These are phyloP conservation scores for Ctenoplectra terminalis DNA, from an alignment of 1,140 invertebrate species.

Conservation along the genomic window DNA sequence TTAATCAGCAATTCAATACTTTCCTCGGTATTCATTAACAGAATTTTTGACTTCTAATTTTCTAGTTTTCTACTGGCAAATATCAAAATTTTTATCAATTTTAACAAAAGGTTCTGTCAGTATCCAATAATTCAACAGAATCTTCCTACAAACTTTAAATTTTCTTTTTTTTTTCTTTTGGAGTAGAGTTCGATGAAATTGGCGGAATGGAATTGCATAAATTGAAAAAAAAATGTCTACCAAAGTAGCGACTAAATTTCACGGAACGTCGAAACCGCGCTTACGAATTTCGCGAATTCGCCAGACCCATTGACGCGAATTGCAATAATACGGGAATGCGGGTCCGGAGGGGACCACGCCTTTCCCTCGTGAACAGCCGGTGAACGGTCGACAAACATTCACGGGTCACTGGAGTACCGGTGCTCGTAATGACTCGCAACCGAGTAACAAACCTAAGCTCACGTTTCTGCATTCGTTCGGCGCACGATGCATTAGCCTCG, in stretches of 20 bases:
- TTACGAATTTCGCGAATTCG: slow-evolving; percentile 58
- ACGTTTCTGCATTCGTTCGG: slow-evolving; percentile 59
- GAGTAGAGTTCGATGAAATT: not conserved
- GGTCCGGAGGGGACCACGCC: slow-evolving; percentile 76
- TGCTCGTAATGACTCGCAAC: slow-evolving; percentile 69
- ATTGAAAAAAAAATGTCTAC: not conserved
- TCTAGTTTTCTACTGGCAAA: no score
- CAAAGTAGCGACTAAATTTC: not conserved
- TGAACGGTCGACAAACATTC: slow-evolving; percentile 78
- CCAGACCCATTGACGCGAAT: slow-evolving; percentile 54
- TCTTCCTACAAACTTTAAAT: no score
- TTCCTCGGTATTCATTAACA: no score
- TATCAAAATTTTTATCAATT: no score
- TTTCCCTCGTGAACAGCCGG: slow-evolving; percentile 74
- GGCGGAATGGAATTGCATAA: not conserved
- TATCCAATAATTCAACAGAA: no score
- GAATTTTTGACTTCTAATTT: no score
- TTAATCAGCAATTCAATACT: no score
- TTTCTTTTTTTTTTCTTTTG: no score
- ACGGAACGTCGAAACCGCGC: not conserved
- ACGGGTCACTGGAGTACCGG: slow-evolving; percentile 73
- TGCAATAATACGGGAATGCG: slow-evolving; percentile 71
- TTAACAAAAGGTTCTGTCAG: no score
- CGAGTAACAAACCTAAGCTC: slow-evolving; percentile 56
- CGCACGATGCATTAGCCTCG: slow-evolving; percentile 31